Evolutionary conservation across 2,113 vertebrate species (phyloP), one percentile per base, ranked within the genome.

Genomic region (Maccullochella peelii): DNA sequence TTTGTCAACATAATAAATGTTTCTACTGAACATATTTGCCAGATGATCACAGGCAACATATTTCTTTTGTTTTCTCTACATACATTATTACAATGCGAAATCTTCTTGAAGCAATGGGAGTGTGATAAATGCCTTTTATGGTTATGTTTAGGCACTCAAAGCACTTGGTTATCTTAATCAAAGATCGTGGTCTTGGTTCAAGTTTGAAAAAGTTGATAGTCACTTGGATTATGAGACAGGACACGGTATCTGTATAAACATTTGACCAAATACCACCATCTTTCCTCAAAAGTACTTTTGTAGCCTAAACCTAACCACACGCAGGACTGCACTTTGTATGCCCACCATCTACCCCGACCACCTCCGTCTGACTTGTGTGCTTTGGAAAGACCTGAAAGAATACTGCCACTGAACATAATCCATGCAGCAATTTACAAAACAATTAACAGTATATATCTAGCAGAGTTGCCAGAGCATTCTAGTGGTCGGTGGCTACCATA

Each of bases 401-500:
- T 33, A 33, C 2, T 33, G 40, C 49, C 20, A 40, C 25, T 76
- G 42, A 79, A 84, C 15, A 40, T 44, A 33, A 67, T 67, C 33
- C 66, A 52, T 59, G 47, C 36, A 47, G 25, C n/a, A 57, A 59
- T 62, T 49, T 6, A 21, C 18, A 25, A 30, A 49, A 57, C 63
- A 47, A 54, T 59, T 1, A 30, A 36, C n/a, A 52, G n/a, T 10
- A 8, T 14, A 21, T 2, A 40, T 81, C 4, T 25, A 44, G 47
- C 36, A 21, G 8, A 47, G 38, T 10, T 36, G 8, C 12, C 33
- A 63, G 7, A 57, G 25, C 15, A 36, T 54, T 38, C 12, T 2
- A 55, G 49, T 49, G 21, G 23, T 9, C 1, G 11, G n/a, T 57
- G 23, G 36, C 25, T 47, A 23, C 15, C 9, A 33, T 11, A 49